These are phyloP conservation scores for Lepas anatifera DNA, from an alignment of 2,888 invertebrate genomes.

Conservation along the genomic window DNA sequence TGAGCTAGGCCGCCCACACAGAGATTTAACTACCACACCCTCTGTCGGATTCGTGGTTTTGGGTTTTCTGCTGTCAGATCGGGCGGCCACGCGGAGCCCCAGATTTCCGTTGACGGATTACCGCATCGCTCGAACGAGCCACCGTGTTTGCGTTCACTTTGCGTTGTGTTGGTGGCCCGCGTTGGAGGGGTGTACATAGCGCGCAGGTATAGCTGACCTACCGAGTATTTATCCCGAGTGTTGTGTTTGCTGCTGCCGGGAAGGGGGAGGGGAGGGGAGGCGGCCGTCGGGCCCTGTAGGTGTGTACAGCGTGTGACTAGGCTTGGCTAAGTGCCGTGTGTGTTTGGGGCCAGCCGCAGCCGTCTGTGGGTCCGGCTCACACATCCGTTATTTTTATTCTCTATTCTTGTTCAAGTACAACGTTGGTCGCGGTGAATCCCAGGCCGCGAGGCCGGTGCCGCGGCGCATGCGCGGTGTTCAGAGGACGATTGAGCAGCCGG, in stretches of 20 bases:
- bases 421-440: background rate
- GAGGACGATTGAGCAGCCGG: background rate
- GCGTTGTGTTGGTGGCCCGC: background rate
- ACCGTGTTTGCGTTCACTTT: background rate
- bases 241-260: too few species aligned
- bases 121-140: background rate
- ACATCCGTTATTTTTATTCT: slow-evolving; percentile 8
- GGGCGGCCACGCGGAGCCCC: too few species aligned
- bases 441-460: background rate
- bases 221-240: slow-evolving; percentile 8
- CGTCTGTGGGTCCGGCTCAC: background rate
- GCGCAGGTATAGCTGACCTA: background rate
- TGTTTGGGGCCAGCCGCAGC: background rate
- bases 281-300: background rate
- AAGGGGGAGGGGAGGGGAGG: background rate
- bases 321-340: slow-evolving; percentile 1
- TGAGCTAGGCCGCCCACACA: too few species aligned
- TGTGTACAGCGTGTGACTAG: slow-evolving; percentile 9
- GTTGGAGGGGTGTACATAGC: slow-evolving; percentile 2
- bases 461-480: background rate
- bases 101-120: too few species aligned
- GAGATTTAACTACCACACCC: too few species aligned
- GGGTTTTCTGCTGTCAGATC: too few species aligned
- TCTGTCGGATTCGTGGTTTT: too few species aligned
- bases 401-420: slow-evolving; percentile 11